Evolutionary conservation across 2,113 vertebrate species (phyloP).

Genomic region (Siniperca chuatsi): DNA sequence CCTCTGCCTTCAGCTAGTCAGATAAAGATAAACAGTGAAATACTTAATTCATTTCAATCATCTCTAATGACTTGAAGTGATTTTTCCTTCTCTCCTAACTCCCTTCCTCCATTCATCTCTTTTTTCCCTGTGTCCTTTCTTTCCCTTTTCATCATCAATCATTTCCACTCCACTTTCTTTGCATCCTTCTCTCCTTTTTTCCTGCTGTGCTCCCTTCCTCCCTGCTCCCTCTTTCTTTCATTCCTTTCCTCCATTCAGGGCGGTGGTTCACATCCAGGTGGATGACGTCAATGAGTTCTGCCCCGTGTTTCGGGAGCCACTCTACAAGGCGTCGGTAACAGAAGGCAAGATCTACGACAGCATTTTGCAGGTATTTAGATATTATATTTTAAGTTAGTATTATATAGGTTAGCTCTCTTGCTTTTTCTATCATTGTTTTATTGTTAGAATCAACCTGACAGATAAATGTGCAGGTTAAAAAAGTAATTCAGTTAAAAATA

Average conservation of each 20-base stretch:
- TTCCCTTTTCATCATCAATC: slow-evolving; percentile 19
- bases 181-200: not conserved
- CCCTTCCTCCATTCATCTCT: slow-evolving; percentile 13
- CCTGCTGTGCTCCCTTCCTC: not conserved
- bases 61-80: slow-evolving; percentile 36
- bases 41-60: slow-evolving; percentile 34
- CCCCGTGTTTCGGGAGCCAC: slow-evolving; percentile 91
- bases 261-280: slow-evolving; percentile 97
- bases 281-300: slow-evolving; percentile 97
- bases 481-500: not conserved
- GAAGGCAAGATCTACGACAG: slow-evolving; percentile 98
- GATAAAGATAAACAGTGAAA: not conserved
- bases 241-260: slow-evolving; percentile 80
- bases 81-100: slow-evolving; percentile 6
- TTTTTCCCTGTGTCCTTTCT: not conserved
- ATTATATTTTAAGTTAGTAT: not conserved
- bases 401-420: not conserved
- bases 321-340: slow-evolving; percentile 90
- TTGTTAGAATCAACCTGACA: not conserved
- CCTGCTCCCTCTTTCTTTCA: not conserved
- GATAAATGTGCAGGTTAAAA: not conserved
- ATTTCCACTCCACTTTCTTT: slow-evolving; percentile 25
- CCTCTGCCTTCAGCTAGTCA: not conserved
- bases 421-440: not conserved
- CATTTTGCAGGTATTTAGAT: slow-evolving; percentile 87